Base-by-base conservation (phyloP, 2,113 vertebrate species). In the Dipodomys stephensi region DNA sequence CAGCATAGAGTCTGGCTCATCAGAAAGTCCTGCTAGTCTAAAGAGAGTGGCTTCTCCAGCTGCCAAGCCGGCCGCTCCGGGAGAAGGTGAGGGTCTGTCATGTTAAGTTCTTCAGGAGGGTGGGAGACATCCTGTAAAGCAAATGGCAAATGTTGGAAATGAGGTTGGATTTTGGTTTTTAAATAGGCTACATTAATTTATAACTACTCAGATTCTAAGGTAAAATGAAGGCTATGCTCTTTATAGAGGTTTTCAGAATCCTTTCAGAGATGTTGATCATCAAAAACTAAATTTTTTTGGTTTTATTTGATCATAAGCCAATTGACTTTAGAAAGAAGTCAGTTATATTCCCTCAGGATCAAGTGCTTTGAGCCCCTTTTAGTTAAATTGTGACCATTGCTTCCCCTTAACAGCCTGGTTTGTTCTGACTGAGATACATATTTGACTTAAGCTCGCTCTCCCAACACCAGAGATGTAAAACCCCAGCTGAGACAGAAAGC, bases 11-110 rank as follows among this genome's bases (percentile, higher is more conserved):
- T 98, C 99, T 49, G 98, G 98, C 79, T 98, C 99, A 71, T 99
- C 99, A 67, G 99, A 99, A 67, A 99, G 99, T 67, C 99, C 99
- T 0, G 99, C 99, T 53, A 99, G 98, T 97, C 97, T 99, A 72
- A 99, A 99, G 97, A 99, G 99, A 84, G 99, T 99, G 22, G 98
- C 99, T 65, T 99, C 99, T 49, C 99, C 99, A 77, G 99, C 99
- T 15, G 97, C 98, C 92, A 99, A 99, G 97, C 95, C 98, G 11
- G 90, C 98, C 0, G 78, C 98, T 11, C 97, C 98, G 39, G 99
- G 99, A 96, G 99, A 99, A 99, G 99, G 99, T 99, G 98, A 98
- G 98, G 77, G 35, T 82, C 77, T 49, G 46, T 67, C 44, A 3
- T 5, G 9, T 30, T 64, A 0, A 11, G 57, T 46, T 81, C 44